Base-by-base conservation (phyloP, 2,888 invertebrate genomes). In the Eilema caniola region DNA sequence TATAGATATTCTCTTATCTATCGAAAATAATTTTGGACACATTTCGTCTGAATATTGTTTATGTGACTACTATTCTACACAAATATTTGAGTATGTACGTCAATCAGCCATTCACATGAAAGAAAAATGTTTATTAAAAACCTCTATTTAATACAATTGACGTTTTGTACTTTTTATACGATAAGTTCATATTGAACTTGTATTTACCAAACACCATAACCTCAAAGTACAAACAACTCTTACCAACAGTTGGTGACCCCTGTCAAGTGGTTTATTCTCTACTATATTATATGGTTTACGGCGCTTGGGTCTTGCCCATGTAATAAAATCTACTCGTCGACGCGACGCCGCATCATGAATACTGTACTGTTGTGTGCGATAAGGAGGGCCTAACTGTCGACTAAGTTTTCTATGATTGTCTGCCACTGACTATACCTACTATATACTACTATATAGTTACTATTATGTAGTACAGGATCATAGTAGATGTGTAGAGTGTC, bases 251-350 rank as follows among this genome's bases (percentile, higher is more conserved):
- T 89, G 75, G 1, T 53, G 28, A 83, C 78, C 79, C 73, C 90
- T 90, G 87, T 7, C 57, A 74, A 83, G 84, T 88, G 87, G 90
- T 92, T 91, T 90, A 91, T 89, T 87, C 83, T 84, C 82, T 79
- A 81, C 79, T 89, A 87, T 87, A 89, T 88, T 85, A 86, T 84
- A 86, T 83, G 81, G 86, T 89, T 89, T 90, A 89, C 85, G 79
- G 84, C 78, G 83, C 86, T 86, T 86, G 87, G 86, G 87, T 62
- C 66, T 69, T 72, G 89, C 86, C 87, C 83, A 74, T 85, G 94
- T 91, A 92, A 94, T 95, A 94, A 95, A 95, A 93, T 93, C 93
- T 91, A 90, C 89, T 86, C 85, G 89, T 82, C 88, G 89, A 85
- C 86, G 86, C 81, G 67, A 56, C 60, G 62, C 37, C 86, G 86